Percentiles rank a stretch among this genome's conserved stretches.
These are phyloP conservation scores for Aramus guarauna DNA, from an alignment of 2,113 vertebrate species.

Conservation along the genomic window DNA sequence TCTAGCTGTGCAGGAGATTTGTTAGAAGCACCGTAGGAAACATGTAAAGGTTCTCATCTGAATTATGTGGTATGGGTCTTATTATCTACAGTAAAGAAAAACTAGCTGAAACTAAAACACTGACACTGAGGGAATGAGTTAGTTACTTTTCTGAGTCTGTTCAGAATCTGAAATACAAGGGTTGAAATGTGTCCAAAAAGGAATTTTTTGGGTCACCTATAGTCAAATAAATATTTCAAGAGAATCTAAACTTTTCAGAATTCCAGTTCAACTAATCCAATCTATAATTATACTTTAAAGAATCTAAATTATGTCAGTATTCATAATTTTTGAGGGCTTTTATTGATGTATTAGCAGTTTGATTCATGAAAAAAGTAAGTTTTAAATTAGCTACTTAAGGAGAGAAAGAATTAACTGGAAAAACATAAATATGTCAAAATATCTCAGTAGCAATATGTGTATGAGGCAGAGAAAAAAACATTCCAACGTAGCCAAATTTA, in stretches of 20 bases:
- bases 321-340: neutral
- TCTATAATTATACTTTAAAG: neutral
- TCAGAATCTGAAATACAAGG: neutral
- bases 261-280: neutral
- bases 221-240: neutral
- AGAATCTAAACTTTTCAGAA: neutral
- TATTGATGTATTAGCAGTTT: neutral
- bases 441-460: accelerated
- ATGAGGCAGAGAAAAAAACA: neutral
- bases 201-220: neutral
- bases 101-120: neutral
- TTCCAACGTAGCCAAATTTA: neutral
- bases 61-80: neutral
- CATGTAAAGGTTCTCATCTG: neutral
- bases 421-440: neutral
- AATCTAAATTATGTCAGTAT: neutral
- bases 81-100: neutral
- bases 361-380: neutral
- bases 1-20: neutral
- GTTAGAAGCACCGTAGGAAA: neutral
- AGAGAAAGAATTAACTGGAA: neutral
- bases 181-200: neutral
- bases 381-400: neutral
- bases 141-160: neutral
- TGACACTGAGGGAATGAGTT: neutral